Base-by-base conservation (phyloP, 2,888 invertebrate species). In the Temnothorax ravouxi region DNA sequence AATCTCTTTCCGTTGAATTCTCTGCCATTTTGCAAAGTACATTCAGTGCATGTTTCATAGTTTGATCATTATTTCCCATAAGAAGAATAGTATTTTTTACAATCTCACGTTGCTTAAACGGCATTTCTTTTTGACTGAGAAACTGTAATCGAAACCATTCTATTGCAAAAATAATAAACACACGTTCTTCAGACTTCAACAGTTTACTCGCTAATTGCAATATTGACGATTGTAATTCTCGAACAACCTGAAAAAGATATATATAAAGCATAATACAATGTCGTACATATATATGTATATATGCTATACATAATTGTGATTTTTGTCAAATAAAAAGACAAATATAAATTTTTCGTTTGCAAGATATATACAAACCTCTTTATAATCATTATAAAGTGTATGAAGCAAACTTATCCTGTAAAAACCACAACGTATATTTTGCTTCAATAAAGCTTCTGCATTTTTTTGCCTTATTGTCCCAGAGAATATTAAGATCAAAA, bases 371-470 rank as follows among this genome's bases (percentile, higher is more conserved):
- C 84, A 69, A 83, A 93, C 93, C 91, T 93, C 88, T 85, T 91
- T 92, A 56, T 93, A 94, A 71, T 91, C 90, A 29, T 85, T 91
- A 81, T 95, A 95, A 29, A 95, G 88, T 0, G 95, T 95, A 90
- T 96, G 95, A 38, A 97, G 90, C 85, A 97, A 94, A 52, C 95
- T 95, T 77, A 96, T 95, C 90, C 96, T 96, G 59, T 97, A 95
- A 88, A 96, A 95, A 59, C 96, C 96, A 1, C 95, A 91, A 94
- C 97, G 96, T 21, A 97, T 95, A 88, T 96, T 96, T 87, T 96
- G 96, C 91, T 96, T 96, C 85, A 97, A 95, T 59, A 97, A 92
- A 87, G 95, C 95, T 93, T 97, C 97, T 25, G 97, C 95, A 88
- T 85, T 95, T 95, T 90, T 96, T 96, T 89, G 96, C 96, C 72